Conservation (phyloP, 2,113 vertebrate species). For the Geothlypis trichas region DNA sequence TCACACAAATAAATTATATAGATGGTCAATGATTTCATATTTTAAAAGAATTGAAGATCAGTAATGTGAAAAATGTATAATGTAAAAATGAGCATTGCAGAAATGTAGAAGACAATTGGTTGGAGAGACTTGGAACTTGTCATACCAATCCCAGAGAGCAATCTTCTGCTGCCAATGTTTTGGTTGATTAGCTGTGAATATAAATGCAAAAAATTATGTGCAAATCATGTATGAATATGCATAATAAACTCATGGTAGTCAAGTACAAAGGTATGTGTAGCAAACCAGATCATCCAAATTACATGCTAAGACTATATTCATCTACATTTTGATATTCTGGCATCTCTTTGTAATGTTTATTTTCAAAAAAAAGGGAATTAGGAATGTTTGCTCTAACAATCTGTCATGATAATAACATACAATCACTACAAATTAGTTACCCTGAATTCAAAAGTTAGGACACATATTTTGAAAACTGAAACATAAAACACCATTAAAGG, state of each 20-base stretch:
- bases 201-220: not conserved
- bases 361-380: not conserved
- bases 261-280: not conserved
- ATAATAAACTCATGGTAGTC: not conserved
- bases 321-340: not conserved
- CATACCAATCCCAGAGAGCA: not conserved
- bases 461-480: not conserved
- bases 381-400: not conserved
- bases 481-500: not conserved
- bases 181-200: constrained; percentile 2
- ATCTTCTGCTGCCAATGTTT: not conserved
- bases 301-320: not conserved
- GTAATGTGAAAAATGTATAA: not conserved
- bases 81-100: not conserved
- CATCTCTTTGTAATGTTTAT: not conserved
- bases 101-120: not conserved
- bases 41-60: not conserved
- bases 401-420: not conserved
- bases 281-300: not conserved
- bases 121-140: not conserved
- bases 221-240: not conserved
- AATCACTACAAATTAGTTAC: not conserved
- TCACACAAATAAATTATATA: constrained; percentile 1
- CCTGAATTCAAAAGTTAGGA: not conserved
- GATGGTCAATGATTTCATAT: not conserved